Evolutionary conservation across 2,113 vertebrate genomes (phyloP).

Genomic region (Eupsittula cactorum): DNA sequence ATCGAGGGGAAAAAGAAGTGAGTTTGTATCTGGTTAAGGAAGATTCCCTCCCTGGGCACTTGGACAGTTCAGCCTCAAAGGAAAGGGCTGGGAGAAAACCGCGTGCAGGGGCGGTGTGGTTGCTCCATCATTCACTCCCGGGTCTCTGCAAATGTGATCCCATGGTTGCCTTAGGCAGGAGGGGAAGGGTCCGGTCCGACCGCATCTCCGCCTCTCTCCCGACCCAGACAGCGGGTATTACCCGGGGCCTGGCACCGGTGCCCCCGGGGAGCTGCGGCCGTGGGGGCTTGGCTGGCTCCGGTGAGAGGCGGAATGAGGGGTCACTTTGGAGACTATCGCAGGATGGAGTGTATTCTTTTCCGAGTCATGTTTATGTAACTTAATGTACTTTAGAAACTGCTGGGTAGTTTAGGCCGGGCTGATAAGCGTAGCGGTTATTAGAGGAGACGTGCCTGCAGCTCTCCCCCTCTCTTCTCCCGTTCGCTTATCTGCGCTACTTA

Average conservation of each 20-base stretch:
- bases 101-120: not conserved
- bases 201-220: no score
- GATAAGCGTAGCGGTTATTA: conserved; percentile 71
- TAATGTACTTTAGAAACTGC: conserved; percentile 69
- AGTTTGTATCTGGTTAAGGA: not conserved
- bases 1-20: rapidly evolving
- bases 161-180: not conserved
- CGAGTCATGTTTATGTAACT: conserved; percentile 74
- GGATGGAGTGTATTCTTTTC: conserved; percentile 59
- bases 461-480: not conserved
- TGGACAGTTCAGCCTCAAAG: not conserved
- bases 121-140: not conserved
- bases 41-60: not conserved
- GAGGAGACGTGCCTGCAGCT: conserved; percentile 61
- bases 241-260: not conserved
- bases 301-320: conserved; percentile 1
- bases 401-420: conserved; percentile 54
- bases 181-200: no score
- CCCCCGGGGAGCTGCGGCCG: not conserved
- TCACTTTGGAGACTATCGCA: conserved; percentile 67
- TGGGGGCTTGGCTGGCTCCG: not conserved
- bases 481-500: conserved; percentile 56
- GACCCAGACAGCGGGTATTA: not conserved
- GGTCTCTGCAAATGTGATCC: not conserved
- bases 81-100: not conserved